Evolutionary conservation across 2,797 vertebrate genomes (phyloP).

Genomic region (Rhinella marina): DNA sequence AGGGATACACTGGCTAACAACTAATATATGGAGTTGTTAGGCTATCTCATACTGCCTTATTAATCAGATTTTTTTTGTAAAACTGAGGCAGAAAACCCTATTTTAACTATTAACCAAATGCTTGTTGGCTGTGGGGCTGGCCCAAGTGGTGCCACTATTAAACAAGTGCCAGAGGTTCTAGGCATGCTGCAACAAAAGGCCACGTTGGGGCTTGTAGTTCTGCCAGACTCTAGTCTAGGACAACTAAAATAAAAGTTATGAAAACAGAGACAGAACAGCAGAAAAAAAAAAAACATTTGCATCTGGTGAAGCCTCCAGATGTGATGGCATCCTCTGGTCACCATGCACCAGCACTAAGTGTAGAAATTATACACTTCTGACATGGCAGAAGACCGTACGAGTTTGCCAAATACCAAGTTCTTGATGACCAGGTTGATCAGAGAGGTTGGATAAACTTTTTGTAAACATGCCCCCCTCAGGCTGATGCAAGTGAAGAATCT

Average conservation of each 20-base stretch:
- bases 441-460: not conserved
- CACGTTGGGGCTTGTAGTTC: not conserved
- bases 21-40: too few relatives aligned
- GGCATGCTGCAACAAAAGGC: not conserved
- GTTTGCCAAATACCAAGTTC: not conserved
- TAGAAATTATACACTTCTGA: not conserved
- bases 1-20: too few relatives aligned
- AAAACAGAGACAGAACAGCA: not conserved
- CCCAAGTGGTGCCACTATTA: not conserved
- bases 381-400: not conserved
- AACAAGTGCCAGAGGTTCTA: not conserved
- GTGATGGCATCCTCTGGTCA: not conserved
- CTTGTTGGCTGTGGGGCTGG: not conserved
- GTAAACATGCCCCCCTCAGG: not conserved
- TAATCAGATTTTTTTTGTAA: not conserved
- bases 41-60: not conserved
- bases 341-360: not conserved
- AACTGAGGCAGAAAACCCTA: not conserved
- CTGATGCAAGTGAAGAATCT: conserved; percentile 6
- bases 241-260: not conserved
- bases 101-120: not conserved
- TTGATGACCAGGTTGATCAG: not conserved
- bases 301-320: not conserved
- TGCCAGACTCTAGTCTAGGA: not conserved
- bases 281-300: not conserved